Conservation (phyloP, 2,113 vertebrate species). For the Oreocharis arfaki region DNA sequence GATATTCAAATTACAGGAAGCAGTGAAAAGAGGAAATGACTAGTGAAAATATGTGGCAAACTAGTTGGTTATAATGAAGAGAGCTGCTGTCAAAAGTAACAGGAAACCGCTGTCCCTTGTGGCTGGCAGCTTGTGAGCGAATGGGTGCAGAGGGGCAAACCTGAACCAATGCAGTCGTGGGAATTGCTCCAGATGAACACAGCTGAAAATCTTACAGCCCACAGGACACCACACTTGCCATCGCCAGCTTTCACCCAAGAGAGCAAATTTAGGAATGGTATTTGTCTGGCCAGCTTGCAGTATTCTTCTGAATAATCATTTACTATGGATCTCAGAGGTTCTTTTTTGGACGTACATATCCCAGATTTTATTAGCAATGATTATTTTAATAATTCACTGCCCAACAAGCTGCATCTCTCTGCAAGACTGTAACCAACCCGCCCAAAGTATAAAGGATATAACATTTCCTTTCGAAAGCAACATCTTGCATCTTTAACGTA, state of each 20-base stretch:
- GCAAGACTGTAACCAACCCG: not conserved
- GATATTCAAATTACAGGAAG: not conserved
- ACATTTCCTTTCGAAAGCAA: not conserved
- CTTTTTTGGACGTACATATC: not conserved
- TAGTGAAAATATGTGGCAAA: not conserved
- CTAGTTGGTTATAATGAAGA: not conserved
- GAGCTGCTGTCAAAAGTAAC: not conserved
- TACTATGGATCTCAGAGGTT: not conserved
- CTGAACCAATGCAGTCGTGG: not conserved
- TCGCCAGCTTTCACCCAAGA: not conserved
- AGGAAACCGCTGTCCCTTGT: not conserved
- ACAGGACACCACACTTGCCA: not conserved
- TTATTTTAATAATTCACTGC: not conserved
- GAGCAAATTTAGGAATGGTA: not conserved
- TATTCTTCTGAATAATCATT: not conserved
- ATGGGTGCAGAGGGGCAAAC: not conserved
- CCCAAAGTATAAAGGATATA: not conserved
- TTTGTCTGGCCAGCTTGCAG: not conserved
- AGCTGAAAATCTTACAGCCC: not conserved
- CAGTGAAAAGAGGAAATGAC: not conserved
- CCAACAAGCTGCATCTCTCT: not conserved
- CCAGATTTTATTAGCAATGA: not conserved
- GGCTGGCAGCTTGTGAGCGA: not conserved
- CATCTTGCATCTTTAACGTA: not conserved
- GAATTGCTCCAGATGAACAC: not conserved